These are phyloP conservation scores for Sapajus apella DNA, from an alignment of 2,113 vertebrate genomes.

Conservation along the genomic window DNA sequence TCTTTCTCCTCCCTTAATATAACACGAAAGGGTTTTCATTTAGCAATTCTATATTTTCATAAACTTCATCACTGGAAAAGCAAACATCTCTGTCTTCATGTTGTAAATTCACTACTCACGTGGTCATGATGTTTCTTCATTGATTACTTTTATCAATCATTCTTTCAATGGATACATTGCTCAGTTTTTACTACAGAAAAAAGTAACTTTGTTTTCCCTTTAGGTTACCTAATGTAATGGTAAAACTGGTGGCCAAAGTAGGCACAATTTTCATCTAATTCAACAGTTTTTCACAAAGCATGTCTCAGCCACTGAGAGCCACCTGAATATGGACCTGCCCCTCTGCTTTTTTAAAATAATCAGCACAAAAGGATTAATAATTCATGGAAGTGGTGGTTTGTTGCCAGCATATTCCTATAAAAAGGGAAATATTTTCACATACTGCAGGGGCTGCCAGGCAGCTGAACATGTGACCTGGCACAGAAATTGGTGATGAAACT, in stretches of 20 bases:
- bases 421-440: conserved; percentile 34
- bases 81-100: neutral
- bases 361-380: conserved; percentile 54
- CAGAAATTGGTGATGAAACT: neutral
- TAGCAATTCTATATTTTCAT: neutral
- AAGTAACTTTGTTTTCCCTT: neutral
- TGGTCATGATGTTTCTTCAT: neutral
- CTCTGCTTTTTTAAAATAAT: conserved; percentile 38
- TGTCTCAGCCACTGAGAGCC: neutral
- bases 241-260: neutral
- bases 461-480: neutral
- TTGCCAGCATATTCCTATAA: conserved; percentile 7
- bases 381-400: conserved; percentile 4
- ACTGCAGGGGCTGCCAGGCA: neutral
- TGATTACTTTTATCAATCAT: neutral
- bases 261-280: neutral
- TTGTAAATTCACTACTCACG: neutral
- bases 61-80: neutral
- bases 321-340: neutral
- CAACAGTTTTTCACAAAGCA: neutral
- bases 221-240: neutral
- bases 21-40: neutral
- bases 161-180: neutral
- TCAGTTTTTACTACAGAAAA: neutral
- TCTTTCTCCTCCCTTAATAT: neutral